Conservation (phyloP, 2,797 vertebrate species). For the Falco biarmicus region DNA sequence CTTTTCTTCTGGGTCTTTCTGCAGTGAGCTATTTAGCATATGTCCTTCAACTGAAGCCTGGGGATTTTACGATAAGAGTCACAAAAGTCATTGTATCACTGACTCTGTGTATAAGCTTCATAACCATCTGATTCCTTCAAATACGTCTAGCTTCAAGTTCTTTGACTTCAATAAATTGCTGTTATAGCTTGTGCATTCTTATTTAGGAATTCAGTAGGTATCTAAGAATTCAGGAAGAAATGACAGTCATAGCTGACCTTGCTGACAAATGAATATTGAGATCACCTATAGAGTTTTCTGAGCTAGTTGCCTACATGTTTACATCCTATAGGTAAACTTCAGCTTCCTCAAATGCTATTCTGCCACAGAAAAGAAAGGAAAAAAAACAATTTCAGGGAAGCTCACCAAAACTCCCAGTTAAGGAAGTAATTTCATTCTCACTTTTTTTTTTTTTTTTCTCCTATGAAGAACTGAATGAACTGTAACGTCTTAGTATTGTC, state of each 20-base stretch:
- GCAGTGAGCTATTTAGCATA: neutral
- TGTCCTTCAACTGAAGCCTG: neutral
- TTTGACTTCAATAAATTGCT: neutral
- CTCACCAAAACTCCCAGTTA: neutral
- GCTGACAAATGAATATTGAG: neutral
- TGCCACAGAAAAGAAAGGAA: neutral
- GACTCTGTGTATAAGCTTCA: neutral
- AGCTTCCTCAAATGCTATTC: neutral
- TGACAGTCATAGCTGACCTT: neutral
- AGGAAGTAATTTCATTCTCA: neutral
- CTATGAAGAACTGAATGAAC: neutral
- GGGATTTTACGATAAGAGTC: neutral
- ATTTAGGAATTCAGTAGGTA: neutral
- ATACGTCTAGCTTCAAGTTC: neutral
- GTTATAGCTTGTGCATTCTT: neutral
- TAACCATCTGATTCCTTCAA: neutral
- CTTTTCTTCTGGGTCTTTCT: neutral
- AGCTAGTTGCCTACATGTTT: neutral
- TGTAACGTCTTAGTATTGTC: neutral
- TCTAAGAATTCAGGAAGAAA: neutral
- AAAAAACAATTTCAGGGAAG: neutral
- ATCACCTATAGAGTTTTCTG: neutral
- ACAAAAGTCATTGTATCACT: neutral
- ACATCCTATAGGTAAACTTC: neutral
- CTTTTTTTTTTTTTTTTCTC: fast-evolving